Conservation (phyloP, 2,888 invertebrate genomes). For the Cantharis flavilabris region DNA sequence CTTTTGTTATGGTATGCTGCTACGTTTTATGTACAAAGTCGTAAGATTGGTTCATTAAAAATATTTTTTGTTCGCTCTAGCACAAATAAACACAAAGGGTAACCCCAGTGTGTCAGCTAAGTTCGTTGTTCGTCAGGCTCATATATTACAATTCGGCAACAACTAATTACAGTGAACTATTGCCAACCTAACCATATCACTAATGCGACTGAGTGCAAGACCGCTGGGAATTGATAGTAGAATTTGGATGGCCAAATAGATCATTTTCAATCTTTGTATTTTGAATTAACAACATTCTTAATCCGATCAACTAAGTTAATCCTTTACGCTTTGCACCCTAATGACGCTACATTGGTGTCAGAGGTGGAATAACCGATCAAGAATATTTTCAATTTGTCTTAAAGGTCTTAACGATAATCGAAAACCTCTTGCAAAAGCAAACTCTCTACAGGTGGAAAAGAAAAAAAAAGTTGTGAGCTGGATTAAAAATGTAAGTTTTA, state of each 20-base stretch:
- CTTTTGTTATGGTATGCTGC: background rate
- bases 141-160: too few relatives aligned
- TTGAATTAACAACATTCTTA: background rate
- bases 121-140: background rate
- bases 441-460: background rate
- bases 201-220: too few relatives aligned
- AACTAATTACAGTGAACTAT: background rate
- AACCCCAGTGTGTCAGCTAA: background rate
- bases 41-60: background rate
- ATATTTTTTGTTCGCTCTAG: background rate
- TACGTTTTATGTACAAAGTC: background rate
- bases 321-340: too few relatives aligned
- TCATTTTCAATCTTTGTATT: background rate
- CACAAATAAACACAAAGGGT: background rate
- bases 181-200: background rate
- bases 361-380: too few relatives aligned
- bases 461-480: too few relatives aligned
- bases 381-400: too few relatives aligned
- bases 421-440: background rate
- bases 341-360: too few relatives aligned
- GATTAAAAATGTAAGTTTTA: too few relatives aligned
- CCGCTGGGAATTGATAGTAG: too few relatives aligned
- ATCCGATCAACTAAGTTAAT: too few relatives aligned
- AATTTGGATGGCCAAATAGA: background rate
- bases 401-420: too few relatives aligned